phyloP scores from a whole-genome alignment of 2,797 vertebrate genomes.

The Diplodus sargus region DNA sequence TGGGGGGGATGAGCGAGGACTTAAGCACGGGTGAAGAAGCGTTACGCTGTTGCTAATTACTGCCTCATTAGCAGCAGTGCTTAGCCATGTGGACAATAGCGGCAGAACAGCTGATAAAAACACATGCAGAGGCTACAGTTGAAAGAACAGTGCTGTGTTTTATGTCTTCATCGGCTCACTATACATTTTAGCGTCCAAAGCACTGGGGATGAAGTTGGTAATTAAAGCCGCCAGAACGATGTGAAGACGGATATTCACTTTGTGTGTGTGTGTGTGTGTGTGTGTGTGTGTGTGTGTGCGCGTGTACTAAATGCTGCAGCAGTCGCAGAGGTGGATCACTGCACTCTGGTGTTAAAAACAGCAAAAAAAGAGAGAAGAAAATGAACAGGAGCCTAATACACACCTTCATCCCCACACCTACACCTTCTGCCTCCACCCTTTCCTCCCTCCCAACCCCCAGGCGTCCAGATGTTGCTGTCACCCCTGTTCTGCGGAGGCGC shows the following conservation, averaged over 20 bases:
- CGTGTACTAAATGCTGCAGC: conserved; percentile 27
- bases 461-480: conserved; percentile 85
- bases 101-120: conserved; percentile 83
- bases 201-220: conserved; percentile 71
- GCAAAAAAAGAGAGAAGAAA: not conserved
- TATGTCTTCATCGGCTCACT: conserved; percentile 80
- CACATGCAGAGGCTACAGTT: conserved; percentile 82
- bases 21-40: conserved; percentile 82
- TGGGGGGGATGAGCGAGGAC: conserved; percentile 67
- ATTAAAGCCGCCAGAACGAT: conserved; percentile 67
- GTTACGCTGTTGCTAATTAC: conserved; percentile 83
- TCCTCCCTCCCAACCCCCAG: conserved; percentile 66
- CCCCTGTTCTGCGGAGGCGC: conserved; percentile 85
- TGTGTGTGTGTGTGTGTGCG: not conserved
- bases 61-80: conserved; percentile 83
- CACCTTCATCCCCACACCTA: conserved; percentile 69
- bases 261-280: conserved; percentile 11
- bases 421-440: conserved; percentile 66
- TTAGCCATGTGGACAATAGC: conserved; percentile 84
- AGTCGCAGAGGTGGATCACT: conserved; percentile 29
- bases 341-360: conserved; percentile 46
- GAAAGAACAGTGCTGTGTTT: conserved; percentile 78
- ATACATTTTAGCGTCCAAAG: conserved; percentile 71
- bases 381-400: conserved; percentile 55
- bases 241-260: conserved; percentile 53